phyloP scores from a whole-genome alignment of 2,888 invertebrate genomes.

The Drosophila putrida region DNA sequence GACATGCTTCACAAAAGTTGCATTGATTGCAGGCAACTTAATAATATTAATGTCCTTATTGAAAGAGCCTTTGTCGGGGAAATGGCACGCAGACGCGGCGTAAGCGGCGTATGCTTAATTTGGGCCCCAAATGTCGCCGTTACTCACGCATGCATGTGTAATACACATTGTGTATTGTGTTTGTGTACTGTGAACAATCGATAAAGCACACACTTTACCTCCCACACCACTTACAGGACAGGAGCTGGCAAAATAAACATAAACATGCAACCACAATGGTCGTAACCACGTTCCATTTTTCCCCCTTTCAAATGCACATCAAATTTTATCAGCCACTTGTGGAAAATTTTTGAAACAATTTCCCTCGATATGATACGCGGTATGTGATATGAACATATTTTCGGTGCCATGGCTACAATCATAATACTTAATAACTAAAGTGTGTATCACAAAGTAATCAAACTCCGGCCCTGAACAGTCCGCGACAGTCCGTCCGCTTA shows the following conservation, averaged over 20 bases:
- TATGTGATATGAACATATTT: conserved; percentile 7
- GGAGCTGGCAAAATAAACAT: conserved; percentile 46
- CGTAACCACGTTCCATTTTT: conserved; percentile 15
- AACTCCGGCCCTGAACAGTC: conserved; percentile 29
- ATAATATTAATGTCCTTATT: conserved; percentile 65
- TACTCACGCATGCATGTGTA: conserved; percentile 38
- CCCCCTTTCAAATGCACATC: conserved; percentile 54
- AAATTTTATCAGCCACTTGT: conserved; percentile 78
- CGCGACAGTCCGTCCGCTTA: conserved; percentile 8
- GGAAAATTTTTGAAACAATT: conserved; percentile 70
- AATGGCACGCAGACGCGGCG: conserved; percentile 25
- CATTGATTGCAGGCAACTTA: conserved; percentile 70
- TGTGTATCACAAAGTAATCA: conserved; percentile 70
- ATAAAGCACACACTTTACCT: conserved; percentile 43
- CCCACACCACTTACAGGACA: background rate
- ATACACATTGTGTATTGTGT: conserved; percentile 20
- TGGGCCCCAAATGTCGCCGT: conserved; percentile 57
- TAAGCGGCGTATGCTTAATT: conserved; percentile 64
- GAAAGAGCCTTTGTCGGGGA: conserved; percentile 38
- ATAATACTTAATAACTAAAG: conserved; percentile 42
- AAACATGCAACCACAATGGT: conserved; percentile 37
- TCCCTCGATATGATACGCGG: conserved; percentile 49
- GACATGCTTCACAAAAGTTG: conserved; percentile 56
- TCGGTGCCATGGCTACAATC: conserved; percentile 21
- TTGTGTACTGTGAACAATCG: conserved; percentile 55